Conservation (phyloP, 2,797 vertebrate genomes). For the Pseudotriccus pelzelni region DNA sequence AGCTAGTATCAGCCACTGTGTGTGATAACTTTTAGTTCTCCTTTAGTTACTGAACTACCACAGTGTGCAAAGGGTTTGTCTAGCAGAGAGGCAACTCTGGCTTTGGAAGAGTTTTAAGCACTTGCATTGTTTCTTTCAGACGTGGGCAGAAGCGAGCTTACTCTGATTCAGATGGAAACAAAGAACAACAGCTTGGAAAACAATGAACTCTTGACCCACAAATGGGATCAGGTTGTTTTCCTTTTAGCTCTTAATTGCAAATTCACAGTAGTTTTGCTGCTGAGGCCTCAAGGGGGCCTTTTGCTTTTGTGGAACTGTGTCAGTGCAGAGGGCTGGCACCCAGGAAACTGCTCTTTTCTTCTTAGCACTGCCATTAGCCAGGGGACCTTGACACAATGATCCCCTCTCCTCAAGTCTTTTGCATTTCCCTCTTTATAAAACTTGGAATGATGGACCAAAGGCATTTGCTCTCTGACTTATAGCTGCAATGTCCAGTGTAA, state of each 20-base stretch:
- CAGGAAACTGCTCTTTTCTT: background rate
- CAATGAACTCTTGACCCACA: background rate
- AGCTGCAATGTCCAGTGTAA: background rate
- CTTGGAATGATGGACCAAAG: background rate
- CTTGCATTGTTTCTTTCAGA: background rate
- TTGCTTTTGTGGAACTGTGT: background rate
- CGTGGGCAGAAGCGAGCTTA: background rate
- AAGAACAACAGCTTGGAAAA: conserved; percentile 26
- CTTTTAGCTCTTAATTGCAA: background rate
- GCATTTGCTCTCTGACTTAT: background rate
- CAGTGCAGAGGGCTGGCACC: background rate
- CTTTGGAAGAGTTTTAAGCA: background rate
- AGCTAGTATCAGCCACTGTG: background rate
- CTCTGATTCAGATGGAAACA: conserved; percentile 19
- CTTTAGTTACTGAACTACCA: background rate
- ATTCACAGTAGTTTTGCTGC: background rate
- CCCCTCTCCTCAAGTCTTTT: background rate
- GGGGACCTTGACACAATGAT: background rate
- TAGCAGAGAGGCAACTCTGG: background rate
- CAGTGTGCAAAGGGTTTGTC: background rate
- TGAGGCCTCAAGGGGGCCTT: background rate
- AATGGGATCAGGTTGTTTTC: background rate
- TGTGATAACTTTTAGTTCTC: background rate
- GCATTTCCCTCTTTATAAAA: background rate
- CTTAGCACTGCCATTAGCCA: background rate